Conservation (phyloP, 2,797 vertebrate genomes). For the Nothura maculosa region DNA sequence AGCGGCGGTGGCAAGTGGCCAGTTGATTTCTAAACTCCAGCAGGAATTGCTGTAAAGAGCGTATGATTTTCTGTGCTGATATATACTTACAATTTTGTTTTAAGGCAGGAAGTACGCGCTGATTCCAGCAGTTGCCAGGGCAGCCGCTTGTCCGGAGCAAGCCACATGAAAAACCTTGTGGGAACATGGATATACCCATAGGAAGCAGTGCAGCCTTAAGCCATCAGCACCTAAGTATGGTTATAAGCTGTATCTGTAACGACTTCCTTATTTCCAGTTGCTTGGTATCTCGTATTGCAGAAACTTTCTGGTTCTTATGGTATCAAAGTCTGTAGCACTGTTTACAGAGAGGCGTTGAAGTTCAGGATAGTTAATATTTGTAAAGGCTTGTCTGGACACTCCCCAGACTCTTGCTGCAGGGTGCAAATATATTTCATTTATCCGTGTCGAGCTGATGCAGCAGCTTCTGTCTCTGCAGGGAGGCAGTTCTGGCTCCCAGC, state of each 20-base stretch:
- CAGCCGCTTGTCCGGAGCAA: slow-evolving; percentile 60
- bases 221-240: not conserved
- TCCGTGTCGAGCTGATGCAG: not conserved
- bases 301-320: not conserved
- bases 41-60: slow-evolving; percentile 25
- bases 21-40: not conserved
- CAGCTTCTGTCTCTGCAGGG: not conserved
- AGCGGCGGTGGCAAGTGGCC: slow-evolving; percentile 13
- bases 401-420: slow-evolving; percentile 53
- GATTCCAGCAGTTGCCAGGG: slow-evolving; percentile 40
- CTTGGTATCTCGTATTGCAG: not conserved
- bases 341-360: slow-evolving; percentile 45
- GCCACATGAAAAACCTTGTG: not conserved
- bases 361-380: slow-evolving; percentile 52
- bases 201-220: not conserved
- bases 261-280: not conserved
- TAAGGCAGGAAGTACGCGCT: slow-evolving; percentile 46
- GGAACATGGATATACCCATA: slow-evolving; percentile 15
- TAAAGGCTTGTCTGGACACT: slow-evolving; percentile 64
- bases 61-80: slow-evolving; percentile 9
- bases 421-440: slow-evolving; percentile 39
- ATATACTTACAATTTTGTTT: not conserved
- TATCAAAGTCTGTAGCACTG: slow-evolving; percentile 22
- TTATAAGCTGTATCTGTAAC: not conserved
- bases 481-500: not conserved